Evolutionary conservation across 1,140 invertebrate genomes (phyloP).

Genomic region (Drosophila sp.): DNA sequence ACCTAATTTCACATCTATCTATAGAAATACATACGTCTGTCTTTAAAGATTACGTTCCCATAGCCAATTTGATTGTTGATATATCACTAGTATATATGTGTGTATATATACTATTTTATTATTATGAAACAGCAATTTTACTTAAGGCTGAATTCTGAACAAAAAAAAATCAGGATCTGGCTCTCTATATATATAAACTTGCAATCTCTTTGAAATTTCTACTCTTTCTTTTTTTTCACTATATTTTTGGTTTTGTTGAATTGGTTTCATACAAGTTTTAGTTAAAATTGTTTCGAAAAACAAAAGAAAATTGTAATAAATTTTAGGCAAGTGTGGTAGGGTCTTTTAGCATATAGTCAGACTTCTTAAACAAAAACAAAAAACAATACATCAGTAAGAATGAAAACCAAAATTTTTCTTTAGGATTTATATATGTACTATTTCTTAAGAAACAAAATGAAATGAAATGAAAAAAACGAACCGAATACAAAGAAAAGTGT

Average conservation of each 20-base stretch:
- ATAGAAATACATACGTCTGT: conserved; percentile 27
- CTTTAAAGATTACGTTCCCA: conserved; percentile 36
- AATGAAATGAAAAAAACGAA: conserved; percentile 21
- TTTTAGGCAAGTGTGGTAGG: conserved; percentile 59
- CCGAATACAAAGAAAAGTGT: conserved; percentile 25
- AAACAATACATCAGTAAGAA: conserved; percentile 22
- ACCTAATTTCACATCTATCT: conserved; percentile 2
- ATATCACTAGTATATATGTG: conserved; percentile 18
- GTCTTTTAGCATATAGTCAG: conserved; percentile 43
- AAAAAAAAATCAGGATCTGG: conserved; percentile 8
- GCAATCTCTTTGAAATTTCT: conserved; percentile 42
- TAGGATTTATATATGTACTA: conserved; percentile 41
- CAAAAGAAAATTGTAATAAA: conserved; percentile 40
- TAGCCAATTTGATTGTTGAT: conserved; percentile 60
- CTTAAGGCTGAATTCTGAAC: conserved; percentile 26
- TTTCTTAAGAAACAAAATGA: conserved; percentile 46
- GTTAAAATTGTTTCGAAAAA: conserved; percentile 24
- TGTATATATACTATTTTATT: conserved; percentile 24
- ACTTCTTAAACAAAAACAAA: conserved; percentile 35
- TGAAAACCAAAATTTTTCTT: conserved; percentile 59
- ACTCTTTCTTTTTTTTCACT: not conserved
- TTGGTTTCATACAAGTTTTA: conserved; percentile 28
- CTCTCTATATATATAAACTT: conserved; percentile 40
- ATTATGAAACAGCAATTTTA: conserved; percentile 36
- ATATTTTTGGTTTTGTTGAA: not conserved